Evolutionary conservation across 2,797 vertebrate species (phyloP).

Genomic region (Eupleurogrammus muticus): DNA sequence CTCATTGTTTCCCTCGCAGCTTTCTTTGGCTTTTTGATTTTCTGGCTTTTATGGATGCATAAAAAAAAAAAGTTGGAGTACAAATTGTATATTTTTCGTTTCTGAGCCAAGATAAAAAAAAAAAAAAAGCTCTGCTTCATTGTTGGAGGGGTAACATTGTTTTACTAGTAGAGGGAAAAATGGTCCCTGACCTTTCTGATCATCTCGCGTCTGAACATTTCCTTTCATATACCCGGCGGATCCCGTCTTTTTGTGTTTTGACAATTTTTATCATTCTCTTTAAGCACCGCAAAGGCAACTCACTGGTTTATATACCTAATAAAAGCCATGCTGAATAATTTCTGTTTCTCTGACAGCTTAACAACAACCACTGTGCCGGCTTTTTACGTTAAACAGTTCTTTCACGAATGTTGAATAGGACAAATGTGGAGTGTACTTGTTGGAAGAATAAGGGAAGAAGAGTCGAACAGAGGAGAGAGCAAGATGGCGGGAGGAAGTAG

Average conservation of each 20-base stretch:
- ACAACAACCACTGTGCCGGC: conserved; percentile 56
- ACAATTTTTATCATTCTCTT: conserved; percentile 70
- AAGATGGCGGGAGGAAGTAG: conserved; percentile 23
- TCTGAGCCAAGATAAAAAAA: conserved; percentile 50
- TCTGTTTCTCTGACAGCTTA: conserved; percentile 70
- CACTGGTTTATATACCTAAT: conserved; percentile 72
- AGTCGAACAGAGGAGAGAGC: conserved; percentile 8
- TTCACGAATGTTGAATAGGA: conserved; percentile 49
- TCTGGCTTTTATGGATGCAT: conserved; percentile 19
- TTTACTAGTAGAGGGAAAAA: conserved; percentile 60
- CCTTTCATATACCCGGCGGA: conserved; percentile 36
- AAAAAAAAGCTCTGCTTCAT: conserved; percentile 47
- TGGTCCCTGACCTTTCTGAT: conserved; percentile 48
- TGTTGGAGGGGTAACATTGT: conserved; percentile 49
- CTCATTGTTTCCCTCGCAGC: conserved; percentile 38
- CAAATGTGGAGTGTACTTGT: conserved; percentile 54
- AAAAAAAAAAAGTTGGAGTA: conserved; percentile 26
- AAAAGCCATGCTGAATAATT: conserved; percentile 76
- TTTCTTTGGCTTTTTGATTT: conserved; percentile 46
- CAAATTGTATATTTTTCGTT: conserved; percentile 37
- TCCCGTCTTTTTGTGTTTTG: conserved; percentile 58
- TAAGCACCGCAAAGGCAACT: conserved; percentile 64
- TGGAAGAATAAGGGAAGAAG: conserved; percentile 30
- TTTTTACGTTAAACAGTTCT: conserved; percentile 58
- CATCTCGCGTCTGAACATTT: conserved; percentile 24